These are phyloP conservation scores for Trachymyrmex cornetzi DNA, from an alignment of 1,140 invertebrate genomes.

Conservation along the genomic window DNA sequence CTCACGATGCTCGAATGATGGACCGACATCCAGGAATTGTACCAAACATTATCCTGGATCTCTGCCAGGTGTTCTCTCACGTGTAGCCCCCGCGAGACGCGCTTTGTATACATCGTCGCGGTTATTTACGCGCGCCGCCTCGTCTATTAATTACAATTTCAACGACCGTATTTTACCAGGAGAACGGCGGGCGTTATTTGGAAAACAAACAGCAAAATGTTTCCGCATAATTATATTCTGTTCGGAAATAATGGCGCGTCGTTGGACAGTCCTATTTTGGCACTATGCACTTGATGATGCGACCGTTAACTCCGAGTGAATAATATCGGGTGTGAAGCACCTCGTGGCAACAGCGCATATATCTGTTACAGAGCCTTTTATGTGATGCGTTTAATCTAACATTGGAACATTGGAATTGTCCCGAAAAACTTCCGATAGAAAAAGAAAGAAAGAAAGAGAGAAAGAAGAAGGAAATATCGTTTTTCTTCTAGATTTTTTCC, in stretches of 20 bases:
- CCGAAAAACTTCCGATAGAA: neutral
- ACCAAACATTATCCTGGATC: slow-evolving; percentile 75
- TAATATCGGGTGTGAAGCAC: slow-evolving; percentile 12
- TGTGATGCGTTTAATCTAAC: neutral
- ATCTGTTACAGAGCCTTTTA: slow-evolving; percentile 11
- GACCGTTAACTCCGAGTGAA: slow-evolving; percentile 28
- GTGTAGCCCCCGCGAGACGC: slow-evolving; percentile 34
- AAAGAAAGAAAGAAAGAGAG: neutral
- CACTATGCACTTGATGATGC: slow-evolving; percentile 32
- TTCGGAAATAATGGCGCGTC: slow-evolving; percentile 45
- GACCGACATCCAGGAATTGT: slow-evolving; percentile 63
- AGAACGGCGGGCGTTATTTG: slow-evolving; percentile 23
- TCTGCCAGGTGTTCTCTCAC: slow-evolving; percentile 68
- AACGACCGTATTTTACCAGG: slow-evolving; percentile 57
- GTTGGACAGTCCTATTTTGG: slow-evolving; percentile 32
- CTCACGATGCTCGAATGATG: slow-evolving; percentile 66
- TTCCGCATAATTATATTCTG: slow-evolving; percentile 65
- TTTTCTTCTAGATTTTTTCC: neutral
- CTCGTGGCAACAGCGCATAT: neutral
- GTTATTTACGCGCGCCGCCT: slow-evolving; percentile 67
- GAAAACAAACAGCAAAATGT: slow-evolving; percentile 64
- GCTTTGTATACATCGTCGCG: slow-evolving; percentile 70
- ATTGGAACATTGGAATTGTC: neutral
- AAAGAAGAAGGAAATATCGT: neutral
- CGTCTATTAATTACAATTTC: slow-evolving; percentile 75